Evolutionary conservation across 1,140 invertebrate genomes (phyloP).

Genomic region (Neoseiulus cucumeris): DNA sequence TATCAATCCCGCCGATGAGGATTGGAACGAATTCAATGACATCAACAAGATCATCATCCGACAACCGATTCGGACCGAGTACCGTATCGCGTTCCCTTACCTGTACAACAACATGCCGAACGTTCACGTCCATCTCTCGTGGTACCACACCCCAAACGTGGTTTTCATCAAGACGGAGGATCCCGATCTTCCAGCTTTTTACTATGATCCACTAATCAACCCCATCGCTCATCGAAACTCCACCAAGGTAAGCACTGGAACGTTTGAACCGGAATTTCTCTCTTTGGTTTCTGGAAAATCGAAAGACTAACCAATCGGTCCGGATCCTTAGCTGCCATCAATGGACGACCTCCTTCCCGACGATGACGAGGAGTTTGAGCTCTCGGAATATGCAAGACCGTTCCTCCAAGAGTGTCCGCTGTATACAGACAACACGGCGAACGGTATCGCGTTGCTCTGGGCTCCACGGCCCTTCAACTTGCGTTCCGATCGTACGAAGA

Average conservation of each 20-base stretch:
- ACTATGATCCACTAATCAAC: conserved; percentile 98
- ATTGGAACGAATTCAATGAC: conserved; percentile 99
- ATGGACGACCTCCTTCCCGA: conserved; percentile 57
- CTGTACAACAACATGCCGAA: conserved; percentile 96
- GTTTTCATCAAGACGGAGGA: conserved; percentile 99
- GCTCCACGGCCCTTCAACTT: conserved; percentile 93
- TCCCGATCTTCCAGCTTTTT: conserved; percentile 98
- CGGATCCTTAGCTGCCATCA: conserved; percentile 3
- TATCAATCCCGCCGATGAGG: conserved; percentile 88
- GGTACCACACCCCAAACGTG: conserved; percentile 97
- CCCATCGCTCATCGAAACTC: conserved; percentile 89
- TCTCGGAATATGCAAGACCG: conserved; percentile 71
- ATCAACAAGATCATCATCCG: conserved; percentile 99
- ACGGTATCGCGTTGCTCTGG: conserved; percentile 96
- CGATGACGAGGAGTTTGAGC: conserved; percentile 82
- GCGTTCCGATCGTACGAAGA: conserved; percentile 54
- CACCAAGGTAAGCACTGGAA: conserved; percentile 37
- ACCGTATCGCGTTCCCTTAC: conserved; percentile 97
- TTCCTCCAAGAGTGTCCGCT: conserved; percentile 84
- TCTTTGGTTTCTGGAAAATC: neutral
- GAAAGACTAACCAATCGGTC: no score
- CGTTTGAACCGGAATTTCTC: neutral
- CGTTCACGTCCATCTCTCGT: conserved; percentile 70
- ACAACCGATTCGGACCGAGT: conserved; percentile 94
- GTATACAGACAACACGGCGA: conserved; percentile 95